Evolutionary conservation across 2,797 vertebrate genomes (phyloP).

Genomic region (Gadopsis marmoratus): DNA sequence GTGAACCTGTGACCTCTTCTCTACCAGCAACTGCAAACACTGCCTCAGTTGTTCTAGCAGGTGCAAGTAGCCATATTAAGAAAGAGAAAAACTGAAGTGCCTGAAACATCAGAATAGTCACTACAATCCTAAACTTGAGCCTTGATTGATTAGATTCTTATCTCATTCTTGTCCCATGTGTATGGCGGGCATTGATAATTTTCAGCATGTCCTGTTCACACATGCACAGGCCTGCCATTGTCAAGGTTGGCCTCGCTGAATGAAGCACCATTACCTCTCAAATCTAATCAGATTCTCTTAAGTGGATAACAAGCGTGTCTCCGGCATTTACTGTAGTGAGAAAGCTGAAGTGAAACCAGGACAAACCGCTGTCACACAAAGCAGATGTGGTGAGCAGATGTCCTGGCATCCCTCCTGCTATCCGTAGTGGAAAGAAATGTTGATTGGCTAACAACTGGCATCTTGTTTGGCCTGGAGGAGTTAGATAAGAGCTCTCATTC

Average conservation of each 20-base stretch:
- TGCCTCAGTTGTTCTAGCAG: conserved; percentile 63
- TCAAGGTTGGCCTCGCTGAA: conserved; percentile 68
- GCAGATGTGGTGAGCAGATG: conserved; percentile 70
- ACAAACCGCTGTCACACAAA: conserved; percentile 78
- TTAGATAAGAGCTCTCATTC: conserved; percentile 75
- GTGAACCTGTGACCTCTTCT: conserved; percentile 70
- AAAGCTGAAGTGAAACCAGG: conserved; percentile 77
- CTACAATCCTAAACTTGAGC: conserved; percentile 55
- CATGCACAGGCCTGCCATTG: conserved; percentile 78
- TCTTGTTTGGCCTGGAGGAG: conserved; percentile 76
- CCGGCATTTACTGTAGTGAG: conserved; percentile 85
- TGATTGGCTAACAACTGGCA: conserved; percentile 80
- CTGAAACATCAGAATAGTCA: conserved; percentile 50
- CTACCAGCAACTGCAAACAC: conserved; percentile 48
- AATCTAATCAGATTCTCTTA: conserved; percentile 84
- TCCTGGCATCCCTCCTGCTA: conserved; percentile 66
- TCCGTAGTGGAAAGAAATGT: conserved; percentile 70
- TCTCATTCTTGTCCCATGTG: conserved; percentile 56
- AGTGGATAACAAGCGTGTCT: conserved; percentile 85
- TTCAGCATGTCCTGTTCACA: conserved; percentile 73
- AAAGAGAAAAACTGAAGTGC: conserved; percentile 38
- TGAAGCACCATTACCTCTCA: conserved; percentile 80
- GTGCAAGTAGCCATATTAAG: conserved; percentile 50
- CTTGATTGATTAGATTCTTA: conserved; percentile 67
- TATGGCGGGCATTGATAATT: conserved; percentile 69